Conservation (phyloP, 2,888 invertebrate species). For the Tachina fera region DNA sequence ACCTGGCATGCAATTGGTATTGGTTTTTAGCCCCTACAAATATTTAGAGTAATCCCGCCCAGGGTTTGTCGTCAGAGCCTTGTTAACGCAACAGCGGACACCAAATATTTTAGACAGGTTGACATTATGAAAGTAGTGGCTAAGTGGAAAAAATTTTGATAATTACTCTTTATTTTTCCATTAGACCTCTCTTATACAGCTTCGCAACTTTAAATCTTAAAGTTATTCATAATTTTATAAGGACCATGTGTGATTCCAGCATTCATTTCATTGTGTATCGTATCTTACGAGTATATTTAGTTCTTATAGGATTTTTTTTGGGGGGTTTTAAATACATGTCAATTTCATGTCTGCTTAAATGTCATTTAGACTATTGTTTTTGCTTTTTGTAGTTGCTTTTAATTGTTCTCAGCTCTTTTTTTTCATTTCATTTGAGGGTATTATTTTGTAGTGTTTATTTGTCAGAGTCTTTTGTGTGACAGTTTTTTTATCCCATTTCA, state of each 20-base stretch:
- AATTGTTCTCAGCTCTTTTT: conserved; percentile 12
- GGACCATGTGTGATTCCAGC: background rate
- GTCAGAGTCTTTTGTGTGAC: conserved; percentile 58
- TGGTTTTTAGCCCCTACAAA: too few species aligned
- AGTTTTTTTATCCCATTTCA: conserved; percentile 27
- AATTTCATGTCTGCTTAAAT: conserved; percentile 51
- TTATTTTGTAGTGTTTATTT: conserved; percentile 66
- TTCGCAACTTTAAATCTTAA: too few species aligned
- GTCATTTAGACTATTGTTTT: conserved; percentile 38
- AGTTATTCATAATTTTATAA: background rate
- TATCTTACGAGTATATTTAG: background rate
- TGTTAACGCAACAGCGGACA: too few species aligned
- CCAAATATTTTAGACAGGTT: too few species aligned
- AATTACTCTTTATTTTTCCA: too few species aligned
- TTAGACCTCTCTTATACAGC: too few species aligned
- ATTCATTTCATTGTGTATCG: background rate
- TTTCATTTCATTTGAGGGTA: conserved; percentile 20
- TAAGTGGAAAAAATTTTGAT: background rate
- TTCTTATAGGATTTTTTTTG: background rate
- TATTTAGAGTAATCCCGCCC: too few species aligned
- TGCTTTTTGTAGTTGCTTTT: conserved; percentile 37
- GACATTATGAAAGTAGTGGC: too few species aligned
- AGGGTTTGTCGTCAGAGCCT: too few species aligned
- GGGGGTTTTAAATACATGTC: conserved; percentile 27
- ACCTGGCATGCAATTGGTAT: too few species aligned